These are phyloP conservation scores for Chiroxiphia lanceolata DNA, from an alignment of 2,797 vertebrate genomes.

Conservation along the genomic window DNA sequence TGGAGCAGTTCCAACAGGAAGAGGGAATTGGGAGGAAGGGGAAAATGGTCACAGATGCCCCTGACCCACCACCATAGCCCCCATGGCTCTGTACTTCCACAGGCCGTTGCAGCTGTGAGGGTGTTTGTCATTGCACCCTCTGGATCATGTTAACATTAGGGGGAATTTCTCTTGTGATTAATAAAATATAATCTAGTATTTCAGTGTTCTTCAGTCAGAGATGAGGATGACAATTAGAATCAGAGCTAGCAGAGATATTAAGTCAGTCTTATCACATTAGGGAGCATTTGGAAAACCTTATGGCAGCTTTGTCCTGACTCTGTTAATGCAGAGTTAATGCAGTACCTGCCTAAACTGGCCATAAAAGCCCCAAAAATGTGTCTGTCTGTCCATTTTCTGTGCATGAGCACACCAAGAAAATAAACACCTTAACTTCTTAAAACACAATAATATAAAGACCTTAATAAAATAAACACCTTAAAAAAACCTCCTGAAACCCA, in stretches of 20 bases:
- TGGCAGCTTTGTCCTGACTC: neutral
- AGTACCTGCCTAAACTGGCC: neutral
- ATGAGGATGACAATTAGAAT: neutral
- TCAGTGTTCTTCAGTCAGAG: neutral
- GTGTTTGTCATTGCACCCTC: neutral
- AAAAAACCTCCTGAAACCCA: neutral
- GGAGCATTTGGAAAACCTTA: neutral
- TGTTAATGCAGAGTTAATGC: neutral
- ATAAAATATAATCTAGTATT: neutral
- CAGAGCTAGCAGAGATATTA: neutral
- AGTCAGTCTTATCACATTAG: neutral
- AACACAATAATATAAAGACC: neutral
- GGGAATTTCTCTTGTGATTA: neutral
- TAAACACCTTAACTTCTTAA: neutral
- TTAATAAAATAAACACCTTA: neutral
- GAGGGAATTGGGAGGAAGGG: neutral
- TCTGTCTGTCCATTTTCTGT: neutral
- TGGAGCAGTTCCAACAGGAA: neutral
- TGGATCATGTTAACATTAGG: neutral
- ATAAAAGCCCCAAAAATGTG: neutral
- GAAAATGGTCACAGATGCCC: neutral
- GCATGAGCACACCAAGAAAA: neutral
- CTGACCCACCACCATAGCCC: rapidly evolving
- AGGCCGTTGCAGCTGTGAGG: rapidly evolving
- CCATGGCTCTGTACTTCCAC: rapidly evolving